Percentiles rank a stretch among this genome's conserved stretches.
Conservation (phyloP, 2,113 vertebrate species). For the Saimiri boliviensis region DNA sequence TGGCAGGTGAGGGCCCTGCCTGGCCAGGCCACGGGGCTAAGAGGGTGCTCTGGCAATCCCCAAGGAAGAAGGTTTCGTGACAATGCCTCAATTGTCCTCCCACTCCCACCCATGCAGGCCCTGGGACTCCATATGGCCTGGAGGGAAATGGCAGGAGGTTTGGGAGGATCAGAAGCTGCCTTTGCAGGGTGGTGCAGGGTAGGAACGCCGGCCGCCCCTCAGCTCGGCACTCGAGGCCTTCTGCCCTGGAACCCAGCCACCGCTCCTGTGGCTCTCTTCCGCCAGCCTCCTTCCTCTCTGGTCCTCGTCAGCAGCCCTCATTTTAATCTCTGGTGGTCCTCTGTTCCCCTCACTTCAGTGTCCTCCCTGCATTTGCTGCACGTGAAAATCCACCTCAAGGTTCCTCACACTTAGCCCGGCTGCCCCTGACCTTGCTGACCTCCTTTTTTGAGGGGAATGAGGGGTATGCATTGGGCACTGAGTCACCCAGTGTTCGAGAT, state of each 20-base stretch:
- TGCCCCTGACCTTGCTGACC: background rate
- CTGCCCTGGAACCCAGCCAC: background rate
- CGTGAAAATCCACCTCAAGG: background rate
- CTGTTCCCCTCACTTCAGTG: background rate
- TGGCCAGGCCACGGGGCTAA: background rate
- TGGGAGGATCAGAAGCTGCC: background rate
- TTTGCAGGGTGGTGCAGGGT: background rate
- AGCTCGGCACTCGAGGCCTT: background rate
- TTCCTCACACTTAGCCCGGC: background rate
- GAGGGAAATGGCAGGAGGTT: background rate
- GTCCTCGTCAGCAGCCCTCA: background rate
- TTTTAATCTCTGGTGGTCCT: background rate
- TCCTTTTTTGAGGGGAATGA: background rate
- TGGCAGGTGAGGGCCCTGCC: background rate
- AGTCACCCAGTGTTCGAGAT: background rate
- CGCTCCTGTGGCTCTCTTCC: background rate
- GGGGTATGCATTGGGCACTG: background rate
- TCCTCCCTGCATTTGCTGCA: background rate
- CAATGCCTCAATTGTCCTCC: background rate
- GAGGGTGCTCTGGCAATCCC: background rate
- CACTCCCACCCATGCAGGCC: background rate
- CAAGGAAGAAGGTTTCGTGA: background rate
- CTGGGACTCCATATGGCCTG: background rate
- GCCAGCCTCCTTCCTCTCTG: background rate
- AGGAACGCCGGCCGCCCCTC: conserved; percentile 1